Base-by-base conservation (phyloP, 2,888 invertebrate genomes). In the Drosophila macrospina region DNA sequence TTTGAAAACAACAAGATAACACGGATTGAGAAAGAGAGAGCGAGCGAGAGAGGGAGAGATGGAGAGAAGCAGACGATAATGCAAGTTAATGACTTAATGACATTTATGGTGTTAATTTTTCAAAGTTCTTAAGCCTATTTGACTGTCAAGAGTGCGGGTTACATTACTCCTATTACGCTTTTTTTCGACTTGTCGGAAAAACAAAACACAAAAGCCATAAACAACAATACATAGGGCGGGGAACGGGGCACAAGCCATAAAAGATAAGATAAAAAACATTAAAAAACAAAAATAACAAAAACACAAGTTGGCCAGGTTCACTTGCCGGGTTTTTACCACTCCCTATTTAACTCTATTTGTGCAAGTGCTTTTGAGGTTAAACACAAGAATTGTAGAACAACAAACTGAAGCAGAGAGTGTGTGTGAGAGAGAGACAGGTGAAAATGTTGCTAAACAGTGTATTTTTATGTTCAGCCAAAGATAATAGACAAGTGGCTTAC, bases 11-110 rank as follows among this genome's bases (percentile, higher is more conserved):
- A 61, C 57, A 57, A 54, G 77, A 75, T 77, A 72, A 76, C 65
- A 54, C n/a, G 36, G 15, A 55, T 15, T 15, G 37, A 69, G 28
- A 16, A 7, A 13, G 24, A n/a, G 11, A 2, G 11, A 20, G 32
- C 6, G 50, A 5, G 34, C 5, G 15, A 16, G 42, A 26, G 44
- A 30, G 36, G 34, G 8, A 8, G 39, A 52, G 7, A 45, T 26
- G 15, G 45, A 45, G 28, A 28, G 45, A 13, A 13, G 15, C 45
- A 47, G 1, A 63, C 69, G 69, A 69, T 73, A 77, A 78, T 60
- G 54, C 74, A 73, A 66, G 55, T 78, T 68, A 85, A 83, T 78
- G 82, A 83, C 69, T 83, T 83, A 76, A 83, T 83, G 83, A 76
- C 79, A 81, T 85, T 81, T 78, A 69, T 74, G 80, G 66, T 50